These are phyloP conservation scores for Auanema sp. DNA, from an alignment of 2,888 invertebrate genomes.

Conservation along the genomic window DNA sequence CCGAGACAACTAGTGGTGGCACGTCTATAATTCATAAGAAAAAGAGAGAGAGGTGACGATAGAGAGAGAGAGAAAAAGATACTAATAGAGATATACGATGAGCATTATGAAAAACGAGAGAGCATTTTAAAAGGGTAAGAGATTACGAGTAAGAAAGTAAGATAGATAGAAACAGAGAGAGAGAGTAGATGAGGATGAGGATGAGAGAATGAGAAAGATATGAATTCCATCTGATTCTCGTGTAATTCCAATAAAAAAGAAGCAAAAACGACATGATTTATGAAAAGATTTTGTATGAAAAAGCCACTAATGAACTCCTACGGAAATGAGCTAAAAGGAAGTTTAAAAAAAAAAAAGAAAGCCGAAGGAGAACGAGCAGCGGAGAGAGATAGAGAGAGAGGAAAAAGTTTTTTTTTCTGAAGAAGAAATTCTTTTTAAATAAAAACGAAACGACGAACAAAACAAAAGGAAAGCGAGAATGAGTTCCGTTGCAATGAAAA, in stretches of 20 bases:
- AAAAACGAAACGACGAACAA: too few species aligned
- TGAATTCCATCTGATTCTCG: too few species aligned
- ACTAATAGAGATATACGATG: not conserved
- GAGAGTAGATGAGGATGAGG: not conserved
- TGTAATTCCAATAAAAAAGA: conserved; percentile 1
- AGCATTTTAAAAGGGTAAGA: too few species aligned
- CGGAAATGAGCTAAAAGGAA: not conserved
- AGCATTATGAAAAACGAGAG: not conserved
- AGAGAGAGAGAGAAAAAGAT: not conserved
- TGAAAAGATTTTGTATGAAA: conserved; percentile 4
- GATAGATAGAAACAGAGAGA: conserved; percentile 10
- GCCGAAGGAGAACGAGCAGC: too few species aligned
- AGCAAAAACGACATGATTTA: not conserved
- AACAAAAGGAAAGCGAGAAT: too few species aligned
- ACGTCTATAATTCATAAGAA: conserved; percentile 1
- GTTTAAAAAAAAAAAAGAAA: not conserved
- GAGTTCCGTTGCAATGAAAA: too few species aligned
- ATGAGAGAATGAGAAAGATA: not conserved
- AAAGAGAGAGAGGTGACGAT: not conserved
- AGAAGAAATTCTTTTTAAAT: too few species aligned
- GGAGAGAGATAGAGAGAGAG: too few species aligned
- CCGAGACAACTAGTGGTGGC: not conserved
- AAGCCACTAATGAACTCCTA: not conserved
- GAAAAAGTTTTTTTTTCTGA: too few species aligned
- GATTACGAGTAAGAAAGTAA: not conserved